phyloP scores from a whole-genome alignment of 2,888 invertebrate genomes.

The Dromius quadrimaculatus region DNA sequence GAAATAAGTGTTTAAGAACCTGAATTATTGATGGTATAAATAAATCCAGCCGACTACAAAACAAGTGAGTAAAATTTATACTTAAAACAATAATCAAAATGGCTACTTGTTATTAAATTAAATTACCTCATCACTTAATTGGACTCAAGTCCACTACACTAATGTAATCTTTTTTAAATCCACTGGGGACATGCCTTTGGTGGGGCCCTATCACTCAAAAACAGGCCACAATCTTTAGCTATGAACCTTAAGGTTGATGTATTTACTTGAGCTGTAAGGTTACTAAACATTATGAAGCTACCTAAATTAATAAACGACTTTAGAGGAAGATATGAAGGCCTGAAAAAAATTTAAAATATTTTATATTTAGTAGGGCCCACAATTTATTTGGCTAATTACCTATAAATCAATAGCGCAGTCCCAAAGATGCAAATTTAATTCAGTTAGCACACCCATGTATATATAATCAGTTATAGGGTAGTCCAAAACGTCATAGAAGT shows the following conservation, averaged over 20 bases:
- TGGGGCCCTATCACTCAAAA: constrained; percentile 72
- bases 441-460: constrained; percentile 88
- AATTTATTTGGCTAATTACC: constrained; percentile 70
- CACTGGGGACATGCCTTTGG: constrained; percentile 69
- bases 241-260: constrained; percentile 90
- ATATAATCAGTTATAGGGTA: constrained; percentile 90
- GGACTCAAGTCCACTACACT: constrained; percentile 85
- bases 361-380: constrained; percentile 5
- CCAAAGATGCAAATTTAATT: constrained; percentile 90
- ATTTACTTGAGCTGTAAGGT: constrained; percentile 86
- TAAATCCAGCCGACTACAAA: too few species aligned
- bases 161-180: constrained; percentile 82
- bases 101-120: too few species aligned
- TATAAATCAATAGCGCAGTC: constrained; percentile 91
- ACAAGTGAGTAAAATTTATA: too few species aligned
- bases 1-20: too few species aligned
- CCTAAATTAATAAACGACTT: constrained; percentile 83
- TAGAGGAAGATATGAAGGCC: constrained; percentile 84
- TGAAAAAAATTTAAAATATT: constrained; percentile 62
- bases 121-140: constrained; percentile 78
- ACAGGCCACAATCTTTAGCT: constrained; percentile 88
- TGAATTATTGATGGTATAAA: too few species aligned
- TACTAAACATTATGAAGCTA: constrained; percentile 89
- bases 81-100: too few species aligned
- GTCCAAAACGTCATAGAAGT: constrained; percentile 90